Evolutionary conservation across 2,113 vertebrate species (phyloP).

Genomic region (Cephalopholis sonnerati): DNA sequence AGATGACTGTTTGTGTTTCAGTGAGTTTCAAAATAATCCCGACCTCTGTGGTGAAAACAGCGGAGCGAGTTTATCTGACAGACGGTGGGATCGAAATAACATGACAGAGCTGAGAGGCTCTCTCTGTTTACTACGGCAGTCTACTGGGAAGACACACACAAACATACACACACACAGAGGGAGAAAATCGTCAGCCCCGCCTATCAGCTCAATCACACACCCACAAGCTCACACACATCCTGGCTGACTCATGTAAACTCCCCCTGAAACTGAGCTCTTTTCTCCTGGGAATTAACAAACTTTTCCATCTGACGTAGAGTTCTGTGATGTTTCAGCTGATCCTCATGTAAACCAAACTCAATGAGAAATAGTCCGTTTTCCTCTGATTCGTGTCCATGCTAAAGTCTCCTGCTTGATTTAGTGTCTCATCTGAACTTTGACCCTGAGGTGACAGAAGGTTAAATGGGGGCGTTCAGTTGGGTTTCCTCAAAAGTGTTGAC

Average conservation of each 20-base stretch:
- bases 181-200: slow-evolving; percentile 51
- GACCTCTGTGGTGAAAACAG: slow-evolving; percentile 17
- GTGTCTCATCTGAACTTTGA: slow-evolving; percentile 35
- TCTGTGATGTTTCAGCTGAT: slow-evolving; percentile 9
- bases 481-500: slow-evolving; percentile 27
- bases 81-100: slow-evolving; percentile 30
- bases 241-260: slow-evolving; percentile 71
- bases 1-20: background rate
- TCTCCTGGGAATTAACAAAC: background rate
- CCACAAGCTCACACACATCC: slow-evolving; percentile 64
- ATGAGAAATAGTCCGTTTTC: background rate
- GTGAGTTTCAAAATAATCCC: slow-evolving; percentile 30
- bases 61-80: slow-evolving; percentile 37
- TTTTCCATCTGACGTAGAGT: slow-evolving; percentile 4
- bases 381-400: background rate
- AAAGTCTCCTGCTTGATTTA: background rate
- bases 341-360: background rate
- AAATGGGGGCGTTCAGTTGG: background rate
- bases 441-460: slow-evolving; percentile 22
- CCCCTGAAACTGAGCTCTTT: slow-evolving; percentile 28
- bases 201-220: slow-evolving; percentile 54
- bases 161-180: slow-evolving; percentile 5
- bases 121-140: slow-evolving; percentile 67
- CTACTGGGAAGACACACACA: slow-evolving; percentile 28
- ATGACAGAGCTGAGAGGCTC: slow-evolving; percentile 38